Evolutionary conservation across 2,888 invertebrate genomes (phyloP), one percentile per base, ranked within the genome.

Genomic region (Drosophila recens): DNA sequence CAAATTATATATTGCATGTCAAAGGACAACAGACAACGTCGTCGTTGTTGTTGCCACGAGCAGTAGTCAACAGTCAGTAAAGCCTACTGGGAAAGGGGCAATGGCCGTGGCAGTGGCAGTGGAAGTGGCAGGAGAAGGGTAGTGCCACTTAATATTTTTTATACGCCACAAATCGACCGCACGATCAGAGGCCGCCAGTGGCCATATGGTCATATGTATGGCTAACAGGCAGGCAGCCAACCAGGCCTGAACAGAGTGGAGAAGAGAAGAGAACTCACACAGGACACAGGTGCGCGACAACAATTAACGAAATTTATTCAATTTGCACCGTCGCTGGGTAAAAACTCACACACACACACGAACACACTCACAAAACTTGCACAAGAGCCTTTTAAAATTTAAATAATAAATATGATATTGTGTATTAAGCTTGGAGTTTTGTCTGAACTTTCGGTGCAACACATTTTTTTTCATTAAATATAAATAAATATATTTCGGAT

Each of bases 1-100:
- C 82, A 87, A 89, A 85, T 85, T 89, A 87, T 85, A 84, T 85
- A 87, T 85, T 89, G 90, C 86, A 89, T 89, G 86, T 87, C 90
- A 87, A 87, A 89, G 90, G 86, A 76, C 87, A 87, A 75, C 87
- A 80, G 75, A 75, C 69, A 80, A 70, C 66, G 61, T 27, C 5
- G 23, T 27, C 5, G 27, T 4, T 49, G 66, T 30, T 46, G 61
- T 58, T 67, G 70, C 63, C 85, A 61, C 67, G 10, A 64, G 48
- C 61, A 6, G 30, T 38, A 15, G 43, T n/a, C 27, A 23, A 8
- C 8, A 6, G 51, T n/a, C 27, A 23, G 30, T 30, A 2, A 17
- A 17, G 17, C 17, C 17, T 17, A 17, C 17, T 17, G 15, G 33
- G 42, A 20, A 17, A 45, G 38, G 43, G 23, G n/a, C 10, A 54